Conservation (phyloP, 2,113 vertebrate genomes). For the Probosciger aterrimus region DNA sequence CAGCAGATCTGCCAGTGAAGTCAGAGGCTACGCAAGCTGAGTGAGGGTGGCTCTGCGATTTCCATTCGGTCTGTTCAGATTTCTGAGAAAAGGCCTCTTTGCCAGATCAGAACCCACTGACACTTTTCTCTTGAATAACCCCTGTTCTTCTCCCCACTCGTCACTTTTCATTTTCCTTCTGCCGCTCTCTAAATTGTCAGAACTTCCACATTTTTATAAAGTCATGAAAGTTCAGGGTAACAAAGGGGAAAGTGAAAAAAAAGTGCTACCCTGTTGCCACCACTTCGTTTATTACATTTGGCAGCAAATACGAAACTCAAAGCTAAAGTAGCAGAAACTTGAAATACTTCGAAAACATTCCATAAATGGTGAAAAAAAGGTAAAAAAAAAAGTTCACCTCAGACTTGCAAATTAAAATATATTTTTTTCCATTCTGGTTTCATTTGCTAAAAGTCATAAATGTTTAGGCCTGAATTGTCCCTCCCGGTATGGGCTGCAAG, state of each 20-base stretch:
- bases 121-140: not conserved
- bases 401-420: not conserved
- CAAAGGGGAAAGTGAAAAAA: not conserved
- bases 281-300: conserved; percentile 18
- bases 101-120: not conserved
- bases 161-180: not conserved
- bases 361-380: not conserved
- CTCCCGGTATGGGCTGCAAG: not conserved
- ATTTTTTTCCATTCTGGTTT: not conserved
- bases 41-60: not conserved
- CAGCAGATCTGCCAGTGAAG: not conserved
- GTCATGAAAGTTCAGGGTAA: conserved; percentile 29
- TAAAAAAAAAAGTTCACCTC: not conserved
- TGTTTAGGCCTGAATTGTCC: not conserved
- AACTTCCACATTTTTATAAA: conserved; percentile 3
- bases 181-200: not conserved
- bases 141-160: not conserved
- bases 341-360: conserved; percentile 18
- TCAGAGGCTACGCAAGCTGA: not conserved
- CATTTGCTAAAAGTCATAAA: not conserved
- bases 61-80: not conserved
- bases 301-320: conserved; percentile 25
- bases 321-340: not conserved
- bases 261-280: not conserved
- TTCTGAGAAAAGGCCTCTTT: not conserved